Evolutionary conservation across 2,888 invertebrate genomes (phyloP).

Genomic region (Trypoxylon attenuatum): DNA sequence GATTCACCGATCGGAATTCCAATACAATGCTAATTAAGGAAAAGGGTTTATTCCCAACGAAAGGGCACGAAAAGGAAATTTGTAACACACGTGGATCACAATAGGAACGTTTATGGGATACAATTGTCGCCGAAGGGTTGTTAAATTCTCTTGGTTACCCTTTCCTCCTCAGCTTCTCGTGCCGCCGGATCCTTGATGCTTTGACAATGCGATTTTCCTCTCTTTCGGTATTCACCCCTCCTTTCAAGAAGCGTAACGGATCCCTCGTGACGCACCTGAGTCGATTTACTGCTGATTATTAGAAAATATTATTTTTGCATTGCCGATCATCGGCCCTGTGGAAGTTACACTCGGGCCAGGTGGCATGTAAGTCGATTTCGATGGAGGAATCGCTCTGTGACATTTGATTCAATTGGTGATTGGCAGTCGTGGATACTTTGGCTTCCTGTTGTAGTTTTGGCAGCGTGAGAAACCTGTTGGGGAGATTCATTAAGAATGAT

Average conservation of each 20-base stretch:
- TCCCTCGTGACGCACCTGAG: constrained; percentile 23
- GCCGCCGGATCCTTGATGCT: too few relatives aligned
- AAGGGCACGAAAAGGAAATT: constrained; percentile 64
- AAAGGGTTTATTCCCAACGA: constrained; percentile 63
- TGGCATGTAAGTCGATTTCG: not conserved
- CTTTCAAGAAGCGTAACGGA: constrained; percentile 50
- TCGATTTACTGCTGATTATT: constrained; percentile 57
- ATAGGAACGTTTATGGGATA: constrained; percentile 60
- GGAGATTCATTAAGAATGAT: too few relatives aligned
- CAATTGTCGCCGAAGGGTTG: constrained; percentile 43
- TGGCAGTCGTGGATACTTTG: not conserved
- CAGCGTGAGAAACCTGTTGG: constrained; percentile 28
- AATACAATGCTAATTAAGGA: constrained; percentile 70
- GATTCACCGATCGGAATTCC: constrained; percentile 57
- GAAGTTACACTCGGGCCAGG: constrained; percentile 22
- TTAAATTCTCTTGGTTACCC: not conserved
- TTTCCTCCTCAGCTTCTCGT: constrained; percentile 2
- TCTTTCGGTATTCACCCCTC: constrained; percentile 18
- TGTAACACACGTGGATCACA: constrained; percentile 66
- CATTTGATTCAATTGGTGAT: constrained; percentile 1
- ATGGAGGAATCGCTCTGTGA: constrained; percentile 20
- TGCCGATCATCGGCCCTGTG: constrained; percentile 47
- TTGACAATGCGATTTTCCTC: constrained; percentile 41
- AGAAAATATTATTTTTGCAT: constrained; percentile 68
- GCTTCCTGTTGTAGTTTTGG: not conserved